phyloP scores from a whole-genome alignment of 2,888 invertebrate species.

The Dasysyrphus albostriatus region DNA sequence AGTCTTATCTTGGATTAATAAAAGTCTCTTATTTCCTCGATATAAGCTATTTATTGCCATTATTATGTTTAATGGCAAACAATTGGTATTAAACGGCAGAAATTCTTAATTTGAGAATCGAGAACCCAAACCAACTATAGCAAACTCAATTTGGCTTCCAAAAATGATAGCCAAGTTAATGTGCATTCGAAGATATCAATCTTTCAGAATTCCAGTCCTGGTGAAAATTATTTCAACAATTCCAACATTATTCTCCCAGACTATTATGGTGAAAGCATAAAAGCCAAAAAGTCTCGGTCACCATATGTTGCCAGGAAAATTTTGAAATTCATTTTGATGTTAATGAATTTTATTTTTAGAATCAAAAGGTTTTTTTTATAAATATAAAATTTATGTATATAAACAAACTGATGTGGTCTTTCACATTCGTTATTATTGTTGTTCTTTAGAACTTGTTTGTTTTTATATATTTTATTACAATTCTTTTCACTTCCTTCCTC shows the following conservation, averaged over 20 bases:
- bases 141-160: too few relatives aligned
- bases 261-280: constrained; percentile 29
- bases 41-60: too few relatives aligned
- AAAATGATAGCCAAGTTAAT: too few relatives aligned
- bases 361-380: constrained; percentile 32
- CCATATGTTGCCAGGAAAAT: constrained; percentile 35
- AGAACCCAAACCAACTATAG: too few relatives aligned
- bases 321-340: constrained; percentile 23
- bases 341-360: constrained; percentile 59
- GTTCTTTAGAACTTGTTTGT: constrained; percentile 27
- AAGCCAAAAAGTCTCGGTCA: constrained; percentile 11
- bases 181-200: too few relatives aligned
- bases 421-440: constrained; percentile 22
- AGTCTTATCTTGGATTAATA: too few relatives aligned
- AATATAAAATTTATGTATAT: constrained; percentile 45
- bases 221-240: not conserved
- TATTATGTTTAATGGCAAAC: too few relatives aligned
- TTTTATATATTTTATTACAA: not conserved
- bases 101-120: too few relatives aligned
- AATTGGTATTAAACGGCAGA: too few relatives aligned
- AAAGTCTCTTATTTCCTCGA: too few relatives aligned
- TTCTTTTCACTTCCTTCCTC: not conserved
- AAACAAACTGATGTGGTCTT: constrained; percentile 54
- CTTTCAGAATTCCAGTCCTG: too few relatives aligned
- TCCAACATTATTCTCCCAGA: not conserved